Evolutionary conservation across 2,888 invertebrate species (phyloP), one percentile per base, ranked within the genome.

Genomic region (Leucozona laternaria): DNA sequence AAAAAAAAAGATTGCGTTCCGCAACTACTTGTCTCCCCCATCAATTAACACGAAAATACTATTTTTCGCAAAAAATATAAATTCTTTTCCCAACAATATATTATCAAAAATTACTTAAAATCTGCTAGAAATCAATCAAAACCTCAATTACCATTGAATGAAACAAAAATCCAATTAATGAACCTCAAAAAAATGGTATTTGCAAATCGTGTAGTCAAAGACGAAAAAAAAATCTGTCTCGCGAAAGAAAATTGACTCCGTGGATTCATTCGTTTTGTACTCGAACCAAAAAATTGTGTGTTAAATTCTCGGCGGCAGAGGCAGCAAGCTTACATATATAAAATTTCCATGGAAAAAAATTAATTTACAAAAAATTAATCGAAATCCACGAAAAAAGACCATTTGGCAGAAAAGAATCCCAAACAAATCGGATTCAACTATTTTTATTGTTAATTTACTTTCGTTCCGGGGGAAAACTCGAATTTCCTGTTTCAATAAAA

Each of bases 211-310:
- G 13, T 66, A 11, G 20, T 60, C 22, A 8, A 60, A 60, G 60
- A 60, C 40, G 50, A 60, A 73, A 71, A 55, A 40, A 78, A 75
- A 83, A 48, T 78, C 60, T 62, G 78, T 78, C 81, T 82, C 73
- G 82, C 53, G 75, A 78, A 73, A 73, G 64, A 86, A 85, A 75
- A 86, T 71, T 86, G 82, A 82, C 82, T 82, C 83, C 79, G 86
- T 86, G 81, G 78, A 82, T 75, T 75, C 62, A 78, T 79, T 77
- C 75, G 58, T 75, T 50, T 75, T 75, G 55, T 70, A 73, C 73
- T 34, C 68, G 13, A 68, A 68, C 37, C 50, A 53, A 75, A 79
- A 86, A 68, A 72, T 71, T 75, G 57, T 64, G 78, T 76, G 82
- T 83, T 71, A 86, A 71, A 66, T 66, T 66, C 62, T 82, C 82